Percentiles rank a stretch among this genome's conserved stretches.
Conservation (phyloP, 2,113 vertebrate genomes). For the Gasterosteus aculeatus region DNA sequence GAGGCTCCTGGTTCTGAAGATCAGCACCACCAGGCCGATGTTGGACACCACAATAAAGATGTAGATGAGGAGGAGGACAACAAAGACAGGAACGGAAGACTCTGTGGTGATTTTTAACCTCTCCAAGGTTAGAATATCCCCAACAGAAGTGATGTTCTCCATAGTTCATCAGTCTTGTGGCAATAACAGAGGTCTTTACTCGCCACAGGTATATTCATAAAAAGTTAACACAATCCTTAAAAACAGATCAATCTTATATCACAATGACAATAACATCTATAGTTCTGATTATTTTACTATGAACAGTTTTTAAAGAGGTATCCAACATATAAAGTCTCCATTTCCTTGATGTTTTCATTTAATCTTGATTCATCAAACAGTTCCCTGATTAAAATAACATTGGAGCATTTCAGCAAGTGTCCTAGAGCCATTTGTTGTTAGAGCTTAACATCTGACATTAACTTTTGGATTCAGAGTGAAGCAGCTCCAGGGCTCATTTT, state of each 20-base stretch:
- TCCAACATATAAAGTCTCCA: neutral
- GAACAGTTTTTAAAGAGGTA: neutral
- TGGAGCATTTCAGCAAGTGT: neutral
- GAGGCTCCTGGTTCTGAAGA: constrained; percentile 54
- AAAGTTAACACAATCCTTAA: neutral
- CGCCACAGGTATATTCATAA: neutral
- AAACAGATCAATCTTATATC: neutral
- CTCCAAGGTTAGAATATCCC: constrained; percentile 49
- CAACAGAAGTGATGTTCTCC: constrained; percentile 56
- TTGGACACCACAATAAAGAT: constrained; percentile 63
- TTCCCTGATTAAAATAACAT: neutral
- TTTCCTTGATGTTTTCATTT: neutral
- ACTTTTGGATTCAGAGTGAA: too few species aligned
- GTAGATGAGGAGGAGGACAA: constrained; percentile 63
- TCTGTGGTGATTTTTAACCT: constrained; percentile 52
- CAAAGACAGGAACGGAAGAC: constrained; percentile 31
- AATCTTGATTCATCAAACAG: neutral
- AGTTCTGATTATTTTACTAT: neutral
- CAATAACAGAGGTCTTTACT: neutral
- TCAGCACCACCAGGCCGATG: constrained; percentile 54
- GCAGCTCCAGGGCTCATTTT: too few species aligned
- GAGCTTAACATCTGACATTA: neutral
- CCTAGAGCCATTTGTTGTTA: neutral
- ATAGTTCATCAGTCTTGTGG: constrained; percentile 21
- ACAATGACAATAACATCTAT: neutral